These are phyloP conservation scores for Seira sanloemensis DNA, from an alignment of 2,888 invertebrate species.

Conservation along the genomic window DNA sequence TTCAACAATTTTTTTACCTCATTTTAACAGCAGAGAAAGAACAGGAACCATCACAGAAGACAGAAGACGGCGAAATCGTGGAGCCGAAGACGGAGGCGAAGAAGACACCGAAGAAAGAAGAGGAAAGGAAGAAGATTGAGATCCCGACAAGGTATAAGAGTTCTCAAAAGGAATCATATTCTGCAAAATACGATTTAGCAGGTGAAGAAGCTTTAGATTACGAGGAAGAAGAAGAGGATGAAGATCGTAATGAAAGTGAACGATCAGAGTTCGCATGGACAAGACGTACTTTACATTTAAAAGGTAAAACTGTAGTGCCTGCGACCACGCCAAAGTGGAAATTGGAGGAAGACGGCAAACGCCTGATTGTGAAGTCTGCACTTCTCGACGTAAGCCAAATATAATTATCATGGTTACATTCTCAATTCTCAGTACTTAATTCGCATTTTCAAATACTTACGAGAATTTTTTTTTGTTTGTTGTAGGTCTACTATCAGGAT, in stretches of 20 bases:
- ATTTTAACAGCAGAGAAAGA: background rate
- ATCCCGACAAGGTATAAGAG: slow-evolving; percentile 50
- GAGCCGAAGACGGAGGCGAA: slow-evolving; percentile 22
- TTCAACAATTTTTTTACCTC: background rate
- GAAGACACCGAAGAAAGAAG: slow-evolving; percentile 18
- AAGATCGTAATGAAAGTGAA: slow-evolving; percentile 66
- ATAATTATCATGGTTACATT: no score
- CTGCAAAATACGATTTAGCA: slow-evolving; percentile 54
- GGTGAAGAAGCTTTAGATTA: slow-evolving; percentile 72
- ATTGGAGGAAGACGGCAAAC: slow-evolving; percentile 59
- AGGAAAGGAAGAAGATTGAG: slow-evolving; percentile 39
- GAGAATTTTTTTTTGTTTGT: background rate
- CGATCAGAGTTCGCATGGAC: slow-evolving; percentile 67
- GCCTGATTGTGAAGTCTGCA: slow-evolving; percentile 62
- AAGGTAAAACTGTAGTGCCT: slow-evolving; percentile 47
- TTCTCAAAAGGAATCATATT: slow-evolving; percentile 44
- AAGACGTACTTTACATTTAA: slow-evolving; percentile 63
- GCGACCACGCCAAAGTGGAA: slow-evolving; percentile 49
- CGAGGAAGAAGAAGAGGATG: slow-evolving; percentile 71
- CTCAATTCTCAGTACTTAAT: no score
- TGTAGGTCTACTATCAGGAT: slow-evolving; percentile 66
- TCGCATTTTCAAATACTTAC: no score
- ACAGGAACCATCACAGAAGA: no score
- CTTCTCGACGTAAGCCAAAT: slow-evolving; percentile 61
- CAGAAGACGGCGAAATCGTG: background rate